phyloP scores from a whole-genome alignment of 2,113 vertebrate genomes.

The Cervus canadensis region DNA sequence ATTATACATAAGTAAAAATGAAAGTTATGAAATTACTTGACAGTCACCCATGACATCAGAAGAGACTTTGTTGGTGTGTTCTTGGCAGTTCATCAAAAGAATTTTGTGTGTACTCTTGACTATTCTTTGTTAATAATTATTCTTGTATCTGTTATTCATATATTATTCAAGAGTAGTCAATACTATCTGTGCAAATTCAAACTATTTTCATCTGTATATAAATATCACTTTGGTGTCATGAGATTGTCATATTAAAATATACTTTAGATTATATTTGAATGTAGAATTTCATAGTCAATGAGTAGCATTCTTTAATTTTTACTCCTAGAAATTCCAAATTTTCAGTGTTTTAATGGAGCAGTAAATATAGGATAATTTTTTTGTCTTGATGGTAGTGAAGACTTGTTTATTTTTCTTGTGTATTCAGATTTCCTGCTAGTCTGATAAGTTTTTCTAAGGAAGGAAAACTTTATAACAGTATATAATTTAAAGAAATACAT shows the following conservation, averaged over 20 bases:
- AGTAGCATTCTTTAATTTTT: not conserved
- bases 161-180: not conserved
- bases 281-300: not conserved
- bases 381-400: not conserved
- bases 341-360: not conserved
- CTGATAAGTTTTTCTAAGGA: not conserved
- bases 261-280: slow-evolving; percentile 20
- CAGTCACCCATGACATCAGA: not conserved
- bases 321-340: not conserved
- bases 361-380: not conserved
- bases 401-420: not conserved
- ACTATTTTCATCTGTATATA: not conserved
- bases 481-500: not conserved
- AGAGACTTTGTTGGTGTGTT: not conserved
- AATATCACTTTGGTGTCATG: not conserved
- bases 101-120: not conserved
- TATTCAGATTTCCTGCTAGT: not conserved
- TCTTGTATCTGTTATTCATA: not conserved
- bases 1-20: not conserved
- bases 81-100: not conserved
- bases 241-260: not conserved
- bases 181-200: not conserved
- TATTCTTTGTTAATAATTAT: slow-evolving; percentile 1
- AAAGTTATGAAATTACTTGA: not conserved
- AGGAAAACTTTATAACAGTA: not conserved